Evolutionary conservation across 1,140 invertebrate species (phyloP).

Genomic region (Zaprionus kolodkinae): DNA sequence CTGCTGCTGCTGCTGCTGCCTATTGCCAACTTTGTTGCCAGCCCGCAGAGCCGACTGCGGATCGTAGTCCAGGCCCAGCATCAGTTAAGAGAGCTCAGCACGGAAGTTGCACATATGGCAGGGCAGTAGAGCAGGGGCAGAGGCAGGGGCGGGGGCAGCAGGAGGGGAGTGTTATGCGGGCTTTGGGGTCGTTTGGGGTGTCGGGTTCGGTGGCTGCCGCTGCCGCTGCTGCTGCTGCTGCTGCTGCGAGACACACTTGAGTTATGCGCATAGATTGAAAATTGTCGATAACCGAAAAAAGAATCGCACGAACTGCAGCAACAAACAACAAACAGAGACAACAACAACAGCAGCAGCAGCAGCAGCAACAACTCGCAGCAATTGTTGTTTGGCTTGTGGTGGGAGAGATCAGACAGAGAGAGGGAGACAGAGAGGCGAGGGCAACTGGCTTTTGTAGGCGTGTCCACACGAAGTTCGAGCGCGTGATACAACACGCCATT

Average conservation of each 20-base stretch:
- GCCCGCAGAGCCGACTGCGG: constrained; percentile 33
- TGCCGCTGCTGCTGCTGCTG: too few relatives aligned
- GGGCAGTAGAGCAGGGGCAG: not conserved
- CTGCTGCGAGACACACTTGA: constrained; percentile 70
- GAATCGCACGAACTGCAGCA: constrained; percentile 72
- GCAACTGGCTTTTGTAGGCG: constrained; percentile 44
- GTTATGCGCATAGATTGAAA: constrained; percentile 83
- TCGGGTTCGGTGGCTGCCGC: constrained; percentile 34
- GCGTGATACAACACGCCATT: constrained; percentile 80
- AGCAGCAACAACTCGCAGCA: constrained; percentile 40
- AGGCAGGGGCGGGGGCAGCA: too few relatives aligned
- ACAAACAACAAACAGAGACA: constrained; percentile 47
- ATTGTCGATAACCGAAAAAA: constrained; percentile 80
- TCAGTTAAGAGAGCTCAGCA: constrained; percentile 70
- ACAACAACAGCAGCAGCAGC: constrained; percentile 15
- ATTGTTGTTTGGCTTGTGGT: constrained; percentile 56
- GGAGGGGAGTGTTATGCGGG: constrained; percentile 62
- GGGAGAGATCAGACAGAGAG: not conserved
- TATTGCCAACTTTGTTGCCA: constrained; percentile 78
- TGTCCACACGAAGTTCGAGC: constrained; percentile 63
- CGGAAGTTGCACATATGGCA: constrained; percentile 79
- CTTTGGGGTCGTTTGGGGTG: constrained; percentile 54
- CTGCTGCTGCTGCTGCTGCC: constrained; percentile 46
- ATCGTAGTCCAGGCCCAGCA: constrained; percentile 45
- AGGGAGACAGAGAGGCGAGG: not conserved